A percentile compares a stretch with the other conserved stretches of the same genome.
Conservation (phyloP, 2,113 vertebrate species). For the Psilopogon haemacephalus region DNA sequence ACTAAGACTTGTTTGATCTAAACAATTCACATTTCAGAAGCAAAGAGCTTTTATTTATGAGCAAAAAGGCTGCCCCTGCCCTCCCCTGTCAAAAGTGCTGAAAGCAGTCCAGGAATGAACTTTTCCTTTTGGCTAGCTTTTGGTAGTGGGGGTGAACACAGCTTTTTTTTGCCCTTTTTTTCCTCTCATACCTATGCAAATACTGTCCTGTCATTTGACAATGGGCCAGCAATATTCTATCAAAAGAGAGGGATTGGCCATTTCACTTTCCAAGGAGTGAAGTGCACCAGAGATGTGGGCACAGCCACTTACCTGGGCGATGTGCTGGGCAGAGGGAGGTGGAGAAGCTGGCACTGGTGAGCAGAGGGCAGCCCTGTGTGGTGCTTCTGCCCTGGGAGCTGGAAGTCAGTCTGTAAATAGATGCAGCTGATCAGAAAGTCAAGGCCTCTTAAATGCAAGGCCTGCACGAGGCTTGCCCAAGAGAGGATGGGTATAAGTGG, state of each 20-base stretch:
- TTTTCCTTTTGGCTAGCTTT: constrained; percentile 34
- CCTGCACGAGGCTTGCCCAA: neutral
- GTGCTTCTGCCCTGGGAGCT: neutral
- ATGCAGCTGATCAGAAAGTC: neutral
- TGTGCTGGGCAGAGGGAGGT: neutral
- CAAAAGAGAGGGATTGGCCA: neutral
- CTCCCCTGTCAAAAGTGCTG: constrained; percentile 16
- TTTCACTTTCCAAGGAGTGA: neutral
- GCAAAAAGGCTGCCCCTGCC: neutral
- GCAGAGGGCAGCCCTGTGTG: neutral
- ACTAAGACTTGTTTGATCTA: constrained; percentile 18
- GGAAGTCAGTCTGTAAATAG: neutral
- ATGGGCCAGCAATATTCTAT: neutral
- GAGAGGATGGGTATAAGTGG: neutral
- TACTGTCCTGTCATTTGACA: neutral
- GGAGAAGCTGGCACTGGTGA: neutral
- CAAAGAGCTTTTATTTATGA: constrained; percentile 30
- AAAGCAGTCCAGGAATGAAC: constrained; percentile 31
- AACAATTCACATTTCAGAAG: constrained; percentile 52
- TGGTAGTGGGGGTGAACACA: neutral
- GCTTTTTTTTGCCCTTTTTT: no score
- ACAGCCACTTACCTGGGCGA: neutral
- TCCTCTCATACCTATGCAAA: neutral
- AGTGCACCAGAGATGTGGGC: neutral
- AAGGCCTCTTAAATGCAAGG: neutral